Evolutionary conservation across 2,888 invertebrate species (phyloP), one percentile per base, ranked within the genome.

Genomic region (Tetranychus truncatus): DNA sequence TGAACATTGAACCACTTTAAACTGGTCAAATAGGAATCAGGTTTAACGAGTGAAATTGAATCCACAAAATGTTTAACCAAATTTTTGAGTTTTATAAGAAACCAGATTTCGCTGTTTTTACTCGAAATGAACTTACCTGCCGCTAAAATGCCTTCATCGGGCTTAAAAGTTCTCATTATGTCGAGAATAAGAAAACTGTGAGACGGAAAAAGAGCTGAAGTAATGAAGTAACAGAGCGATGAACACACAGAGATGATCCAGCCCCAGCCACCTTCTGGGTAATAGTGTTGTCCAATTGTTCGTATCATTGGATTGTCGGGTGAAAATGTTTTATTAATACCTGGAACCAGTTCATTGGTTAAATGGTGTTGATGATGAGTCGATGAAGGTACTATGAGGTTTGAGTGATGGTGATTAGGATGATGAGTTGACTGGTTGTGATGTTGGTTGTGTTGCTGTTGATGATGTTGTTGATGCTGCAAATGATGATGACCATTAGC

Each of bases 221-320:
- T 81, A 74, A 84, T 78, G 45, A 82, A 79, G 75, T 83, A 81
- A 6, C 82, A 82, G n/a, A 83, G 76, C 18, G 82, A 80, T n/a
- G 82, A 82, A 34, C 82, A 82, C 6, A 80, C 81, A 9, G 81
- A 80, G 21, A 83, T 80, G 21, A 82, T 80, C 82, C 83, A 83
- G n/a, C 82, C 83, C 83, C 83, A 83, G 6, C 82, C 83, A 3
- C 83, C 83, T 77, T 91, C 91, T 55, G 91, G 91, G 83, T 91
- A 91, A 83, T 91, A 91, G 81, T 91, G 90, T 80, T 90, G 89
- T 78, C 89, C 82, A 77, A 86, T 83, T 74, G 85, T 85, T 65
- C 80, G 78, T 81, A 82, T 78, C 81, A 77, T 78, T 4, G 78
- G 78, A 74, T 78, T 78, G 45, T 77, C 77, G 7, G 78, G 77